Conservation (phyloP, 2,797 vertebrate species). For the Clarias fuscus region DNA sequence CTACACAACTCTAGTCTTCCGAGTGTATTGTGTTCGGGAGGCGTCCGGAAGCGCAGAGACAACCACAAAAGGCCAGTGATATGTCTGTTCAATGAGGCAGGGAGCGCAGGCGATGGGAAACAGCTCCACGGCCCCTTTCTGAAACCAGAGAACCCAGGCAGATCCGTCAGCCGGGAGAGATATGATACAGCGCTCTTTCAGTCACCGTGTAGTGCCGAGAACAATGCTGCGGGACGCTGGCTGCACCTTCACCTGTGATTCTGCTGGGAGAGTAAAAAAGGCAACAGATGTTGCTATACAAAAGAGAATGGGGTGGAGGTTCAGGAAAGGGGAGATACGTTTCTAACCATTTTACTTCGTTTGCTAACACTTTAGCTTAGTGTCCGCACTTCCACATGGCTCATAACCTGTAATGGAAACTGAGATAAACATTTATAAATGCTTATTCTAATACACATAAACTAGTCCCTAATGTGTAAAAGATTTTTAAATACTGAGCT, state of each 20-base stretch:
- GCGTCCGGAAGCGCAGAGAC: constrained; percentile 47
- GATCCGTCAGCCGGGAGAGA: constrained; percentile 65
- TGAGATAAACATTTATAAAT: not conserved
- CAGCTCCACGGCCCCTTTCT: constrained; percentile 58
- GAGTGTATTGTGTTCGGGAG: constrained; percentile 37
- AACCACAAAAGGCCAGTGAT: constrained; percentile 55
- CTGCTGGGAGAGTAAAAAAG: constrained; percentile 36
- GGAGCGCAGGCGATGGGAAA: constrained; percentile 68
- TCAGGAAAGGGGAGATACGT: not conserved
- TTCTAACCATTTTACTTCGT: not conserved
- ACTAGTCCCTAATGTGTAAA: not conserved
- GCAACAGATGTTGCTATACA: constrained; percentile 50
- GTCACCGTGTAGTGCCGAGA: constrained; percentile 49
- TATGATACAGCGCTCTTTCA: constrained; percentile 64
- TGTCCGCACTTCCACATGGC: not conserved
- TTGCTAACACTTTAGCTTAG: not conserved
- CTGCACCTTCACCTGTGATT: constrained; percentile 55
- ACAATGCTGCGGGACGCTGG: constrained; percentile 52
- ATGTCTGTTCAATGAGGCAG: constrained; percentile 64
- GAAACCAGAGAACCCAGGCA: constrained; percentile 67
- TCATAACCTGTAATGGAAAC: not conserved
- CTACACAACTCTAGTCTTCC: constrained; percentile 24
- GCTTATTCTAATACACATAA: not conserved
- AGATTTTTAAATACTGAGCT: not conserved
- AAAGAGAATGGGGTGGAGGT: constrained; percentile 24